Evolutionary conservation across 2,888 invertebrate genomes (phyloP).

Genomic region (Eupithecia centaureata): DNA sequence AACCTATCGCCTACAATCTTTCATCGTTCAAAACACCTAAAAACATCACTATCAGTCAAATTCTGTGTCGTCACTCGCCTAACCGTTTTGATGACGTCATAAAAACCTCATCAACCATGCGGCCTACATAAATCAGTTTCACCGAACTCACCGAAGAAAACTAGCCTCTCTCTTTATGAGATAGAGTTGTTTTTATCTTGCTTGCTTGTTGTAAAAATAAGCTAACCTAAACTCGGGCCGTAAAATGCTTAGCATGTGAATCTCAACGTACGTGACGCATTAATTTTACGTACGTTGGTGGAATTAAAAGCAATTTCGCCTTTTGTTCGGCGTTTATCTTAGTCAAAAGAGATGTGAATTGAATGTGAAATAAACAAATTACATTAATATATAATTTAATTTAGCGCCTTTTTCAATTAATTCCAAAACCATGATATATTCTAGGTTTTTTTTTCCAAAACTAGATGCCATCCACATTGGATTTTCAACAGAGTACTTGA

Average conservation of each 20-base stretch:
- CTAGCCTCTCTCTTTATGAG: conserved; percentile 20
- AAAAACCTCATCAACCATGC: conserved; percentile 64
- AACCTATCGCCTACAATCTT: conserved; percentile 32
- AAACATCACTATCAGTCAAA: conserved; percentile 42
- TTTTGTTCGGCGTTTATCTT: conserved; percentile 25
- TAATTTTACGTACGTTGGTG: conserved; percentile 39
- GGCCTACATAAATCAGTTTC: conserved; percentile 61
- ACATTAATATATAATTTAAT: background rate
- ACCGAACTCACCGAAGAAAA: conserved; percentile 18
- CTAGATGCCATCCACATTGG: background rate
- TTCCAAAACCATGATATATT: background rate
- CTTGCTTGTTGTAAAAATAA: conserved; percentile 34
- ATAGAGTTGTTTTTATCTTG: conserved; percentile 16
- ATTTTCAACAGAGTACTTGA: background rate
- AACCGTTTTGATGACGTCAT: conserved; percentile 73
- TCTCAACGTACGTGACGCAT: conserved; percentile 41
- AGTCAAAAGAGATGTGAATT: conserved; percentile 2
- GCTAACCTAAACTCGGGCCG: conserved; percentile 35
- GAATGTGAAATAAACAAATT: conserved; percentile 1
- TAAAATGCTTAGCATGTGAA: conserved; percentile 47
- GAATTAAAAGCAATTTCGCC: conserved; percentile 36
- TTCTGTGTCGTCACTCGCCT: conserved; percentile 57
- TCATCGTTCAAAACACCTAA: conserved; percentile 35
- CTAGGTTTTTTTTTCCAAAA: background rate
- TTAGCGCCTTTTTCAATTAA: background rate